Evolutionary conservation across 2,888 invertebrate genomes (phyloP), one percentile per base, ranked within the genome.

Genomic region (Trypoxylon attenuatum): DNA sequence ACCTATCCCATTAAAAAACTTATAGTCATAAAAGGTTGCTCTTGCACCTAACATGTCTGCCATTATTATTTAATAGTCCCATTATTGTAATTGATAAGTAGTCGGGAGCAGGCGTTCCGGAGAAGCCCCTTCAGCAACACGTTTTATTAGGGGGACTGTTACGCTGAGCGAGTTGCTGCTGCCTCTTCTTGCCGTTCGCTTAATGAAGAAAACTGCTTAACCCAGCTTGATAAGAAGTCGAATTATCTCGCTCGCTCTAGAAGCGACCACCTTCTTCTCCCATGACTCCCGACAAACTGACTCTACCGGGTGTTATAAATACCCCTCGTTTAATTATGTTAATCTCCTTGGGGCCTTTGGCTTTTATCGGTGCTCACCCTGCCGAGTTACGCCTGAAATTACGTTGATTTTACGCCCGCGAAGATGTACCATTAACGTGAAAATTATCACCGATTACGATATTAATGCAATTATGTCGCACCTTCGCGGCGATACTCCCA

Each of bases 21-120:
- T 50, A 42, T 42, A 49, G 38, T 65, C 71, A 63, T 71, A 71
- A 73, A 71, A 70, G 63, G 52, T 57, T 52, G 66, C 65, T 52
- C 56, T 56, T 64, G 61, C 66, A 57, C 63, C 70, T 69, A 67
- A 69, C 73, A 60, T 62, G 70, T 58, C 63, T 42, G 55, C 70
- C 63, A 68, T 76, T 76, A 76, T 76, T 76, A 73, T 76, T 76
- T 76, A 76, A 76, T 76, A 69, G 76, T 60, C 65, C 65, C 67
- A 76, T 76, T 76, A 76, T 76, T 76, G 73, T 76, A 76, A 76
- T 76, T 76, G 76, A 76, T 76, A 76, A 76, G 73, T 76, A 76
- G 71, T 52, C 55, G 39, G 54, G 33, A 53, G 51, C 45, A 33
- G 39, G 16, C 25, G 55, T 47, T 39, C 52, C 58, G 63, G 46